Base-by-base conservation (phyloP, 2,888 invertebrate genomes). In the Drosophila peninsularis region DNA sequence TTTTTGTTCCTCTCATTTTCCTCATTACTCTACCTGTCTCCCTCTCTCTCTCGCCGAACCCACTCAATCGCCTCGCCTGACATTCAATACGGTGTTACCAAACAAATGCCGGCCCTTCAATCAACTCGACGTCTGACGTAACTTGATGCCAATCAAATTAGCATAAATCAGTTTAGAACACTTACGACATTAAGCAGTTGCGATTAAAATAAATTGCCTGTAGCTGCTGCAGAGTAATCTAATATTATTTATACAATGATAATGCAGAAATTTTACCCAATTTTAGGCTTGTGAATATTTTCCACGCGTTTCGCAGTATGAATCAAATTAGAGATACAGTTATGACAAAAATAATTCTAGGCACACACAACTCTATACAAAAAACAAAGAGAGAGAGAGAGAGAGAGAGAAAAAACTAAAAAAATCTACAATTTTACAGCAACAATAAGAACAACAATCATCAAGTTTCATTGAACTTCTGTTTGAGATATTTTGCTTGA, bases 401-500 rank as follows among this genome's bases (percentile, higher is more conserved):
- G 7, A 30, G 7, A 30, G 7, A 30, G 4, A 30, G 6, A 30
- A 30, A 30, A 30, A 30, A 37, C 24, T 11, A 52, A 66, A 62
- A 62, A 53, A 47, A 39, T 44, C 39, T 30, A 5, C 3, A 42
- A 37, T 45, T 60, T 45, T 13, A 55, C 39, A 55, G 27, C 24
- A 60, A 41, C 36, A 62, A 36, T 17, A 57, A 44, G 17, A 57
- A 57, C 19, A 55, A 75, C 58, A 52, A 70, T 75, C 73, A 66
- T 77, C 53, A 80, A 73, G 78, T 78, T 78, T 74, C 78, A 78
- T 80, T 78, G 78, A 78, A 78, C 78, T 80, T 80, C 80, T 76
- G 80, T 45, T 36, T 50, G 49, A 73, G 65, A 79, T 67, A 79
- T 71, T 66, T 79, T 44, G 79, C 75, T 75, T 60, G 54, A 75